Conservation (phyloP, 2,113 vertebrate genomes). For the Aegithalos caudatus region DNA sequence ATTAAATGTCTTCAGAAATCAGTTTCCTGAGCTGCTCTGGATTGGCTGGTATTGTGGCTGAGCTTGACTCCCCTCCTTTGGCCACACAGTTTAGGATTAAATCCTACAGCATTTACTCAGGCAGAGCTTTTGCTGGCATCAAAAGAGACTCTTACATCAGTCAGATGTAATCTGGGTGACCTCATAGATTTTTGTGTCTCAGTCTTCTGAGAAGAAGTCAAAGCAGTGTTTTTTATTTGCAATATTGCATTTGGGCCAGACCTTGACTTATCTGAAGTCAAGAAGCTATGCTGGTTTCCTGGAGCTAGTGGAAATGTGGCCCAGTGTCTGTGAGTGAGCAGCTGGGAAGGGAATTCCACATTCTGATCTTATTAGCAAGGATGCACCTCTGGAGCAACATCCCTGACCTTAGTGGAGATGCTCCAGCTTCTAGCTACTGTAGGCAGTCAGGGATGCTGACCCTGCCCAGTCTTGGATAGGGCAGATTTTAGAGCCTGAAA, state of each 20-base stretch:
- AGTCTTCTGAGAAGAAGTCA: background rate
- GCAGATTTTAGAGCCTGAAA: background rate
- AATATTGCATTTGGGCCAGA: background rate
- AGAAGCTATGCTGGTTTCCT: background rate
- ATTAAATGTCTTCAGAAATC: background rate
- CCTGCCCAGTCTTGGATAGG: accelerated
- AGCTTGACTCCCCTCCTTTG: background rate
- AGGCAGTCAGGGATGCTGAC: background rate
- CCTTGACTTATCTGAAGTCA: background rate
- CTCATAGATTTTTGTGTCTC: background rate
- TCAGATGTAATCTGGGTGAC: background rate
- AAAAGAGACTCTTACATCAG: background rate
- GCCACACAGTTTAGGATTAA: background rate
- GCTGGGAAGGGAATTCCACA: background rate
- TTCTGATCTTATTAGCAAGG: background rate
- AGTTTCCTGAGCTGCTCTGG: background rate
- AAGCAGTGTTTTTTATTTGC: background rate
- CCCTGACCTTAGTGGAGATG: background rate
- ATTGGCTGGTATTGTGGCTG: background rate
- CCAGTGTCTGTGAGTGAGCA: background rate
- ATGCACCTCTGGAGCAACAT: background rate
- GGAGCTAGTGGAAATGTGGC: background rate
- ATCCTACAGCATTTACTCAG: background rate
- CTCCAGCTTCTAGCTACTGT: background rate
- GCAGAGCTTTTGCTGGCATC: background rate